Percentiles rank a stretch among this genome's conserved stretches.
These are phyloP conservation scores for Chionoecetes opilio DNA, from an alignment of 1,140 invertebrate species.

Conservation along the genomic window DNA sequence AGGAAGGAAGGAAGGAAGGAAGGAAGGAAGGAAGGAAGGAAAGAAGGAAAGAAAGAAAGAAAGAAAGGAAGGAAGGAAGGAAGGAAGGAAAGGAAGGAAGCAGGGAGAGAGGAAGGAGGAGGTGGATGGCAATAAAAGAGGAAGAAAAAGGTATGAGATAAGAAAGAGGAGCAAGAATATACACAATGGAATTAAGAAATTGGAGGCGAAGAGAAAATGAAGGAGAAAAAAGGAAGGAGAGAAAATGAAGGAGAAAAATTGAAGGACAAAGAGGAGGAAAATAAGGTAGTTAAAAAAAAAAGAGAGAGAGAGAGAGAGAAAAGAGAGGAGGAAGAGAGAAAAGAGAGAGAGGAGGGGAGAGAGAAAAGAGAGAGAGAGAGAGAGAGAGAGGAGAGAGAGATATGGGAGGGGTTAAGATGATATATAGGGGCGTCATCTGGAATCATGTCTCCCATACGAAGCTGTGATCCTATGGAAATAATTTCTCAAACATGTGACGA, in stretches of 20 bases:
- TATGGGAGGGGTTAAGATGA: neutral
- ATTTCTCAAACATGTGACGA: neutral
- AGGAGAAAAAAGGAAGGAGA: too few relatives aligned
- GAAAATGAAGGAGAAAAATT: too few relatives aligned
- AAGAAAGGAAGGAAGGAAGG: neutral
- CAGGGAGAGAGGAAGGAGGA: neutral
- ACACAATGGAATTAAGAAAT: too few relatives aligned
- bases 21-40: neutral
- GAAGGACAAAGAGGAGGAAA: too few relatives aligned
- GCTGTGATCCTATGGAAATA: neutral
- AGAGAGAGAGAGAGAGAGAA: too few relatives aligned
- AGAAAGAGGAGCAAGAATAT: too few relatives aligned
- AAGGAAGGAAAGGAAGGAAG: neutral
- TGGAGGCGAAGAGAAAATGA: too few relatives aligned
- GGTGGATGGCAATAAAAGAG: too few relatives aligned
- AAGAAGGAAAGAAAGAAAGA: neutral
- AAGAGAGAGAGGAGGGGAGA: too few relatives aligned
- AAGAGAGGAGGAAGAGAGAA: too few relatives aligned
- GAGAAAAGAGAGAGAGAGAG: neutral
- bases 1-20: neutral
- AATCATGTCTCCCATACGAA: neutral
- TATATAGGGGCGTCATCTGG: conserved; percentile 2
- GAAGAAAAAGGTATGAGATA: too few relatives aligned
- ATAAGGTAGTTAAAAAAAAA: too few relatives aligned
- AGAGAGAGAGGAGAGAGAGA: neutral